Evolutionary conservation across 2,113 vertebrate genomes (phyloP), one percentile per base, ranked within the genome.

Genomic region (Mystacornis crossleyi): DNA sequence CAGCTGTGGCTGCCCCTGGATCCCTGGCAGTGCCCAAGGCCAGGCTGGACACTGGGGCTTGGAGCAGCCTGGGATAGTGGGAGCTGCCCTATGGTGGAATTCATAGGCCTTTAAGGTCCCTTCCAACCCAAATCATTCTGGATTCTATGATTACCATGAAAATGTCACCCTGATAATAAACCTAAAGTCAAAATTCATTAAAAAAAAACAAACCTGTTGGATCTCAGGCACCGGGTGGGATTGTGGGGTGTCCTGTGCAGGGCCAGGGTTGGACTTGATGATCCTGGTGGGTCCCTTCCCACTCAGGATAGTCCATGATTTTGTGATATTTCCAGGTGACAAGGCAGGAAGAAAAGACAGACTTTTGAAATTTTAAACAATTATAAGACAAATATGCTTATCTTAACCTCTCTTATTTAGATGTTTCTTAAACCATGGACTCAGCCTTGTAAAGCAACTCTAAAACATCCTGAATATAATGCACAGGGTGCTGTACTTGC

Each of bases 11-110:
- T 73, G 75, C 18, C 77, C 43, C 67, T 75, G 61, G 26, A 58
- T 73, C 43, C 60, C 67, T 66, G 77, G 33, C 7, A 81, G 23
- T 58, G 67, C 2, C 51, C 60, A 58, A 53, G 60, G 51, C 23
- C 45, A 58, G 45, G 15, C 0, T 66, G 67, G 77, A 28, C 4
- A 47, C 0, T 75, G 9, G 25, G 31, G 43, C 36, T 54, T 2
- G 36, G 18, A 73, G 36, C 23, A 43, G 12, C 67, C 60, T 66
- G 67, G 42, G 18, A 34, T 9, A 28, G 18, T 57, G 36, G 8
- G 0, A 73, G 36, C 5, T 31, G 36, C 17, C 42, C 34, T 64
- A 0, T 3, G 6, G 20, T 50, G 31, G 21, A 34, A 72, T 26
- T 18, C 48, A 34, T 64, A 33, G 17, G 3, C 2, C 25, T 31